Base-by-base conservation (phyloP, 1,140 invertebrate genomes). In the Drosophila trapezifrons region DNA sequence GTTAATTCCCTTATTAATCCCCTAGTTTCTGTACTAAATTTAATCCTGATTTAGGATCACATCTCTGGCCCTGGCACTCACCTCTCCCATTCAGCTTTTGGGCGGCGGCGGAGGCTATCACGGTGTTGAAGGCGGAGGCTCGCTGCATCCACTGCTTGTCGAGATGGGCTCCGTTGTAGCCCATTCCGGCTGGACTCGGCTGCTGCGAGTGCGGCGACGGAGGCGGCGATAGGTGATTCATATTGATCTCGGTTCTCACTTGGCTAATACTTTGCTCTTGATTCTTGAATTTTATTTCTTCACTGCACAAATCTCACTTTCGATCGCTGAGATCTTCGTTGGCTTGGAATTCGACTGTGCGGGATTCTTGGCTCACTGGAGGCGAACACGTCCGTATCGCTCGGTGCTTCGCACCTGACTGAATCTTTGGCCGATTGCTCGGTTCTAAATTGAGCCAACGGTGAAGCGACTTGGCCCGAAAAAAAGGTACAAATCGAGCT, bases 381-480 rank as follows among this genome's bases (percentile, higher is more conserved):
- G 79, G 79, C 82, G 76, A 64, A 87, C 86, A 91, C 90, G 90
- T 89, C 91, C 89, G 91, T 87, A 78, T 81, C 79, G 87, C 75
- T 90, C 82, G 91, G 91, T 92, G 91, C 91, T 91, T 92, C 80
- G 90, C 91, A 92, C 91, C 91, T 92, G 91, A 92, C 91, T 92
- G 91, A 92, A 92, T 91, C 83, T 91, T 90, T 78, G 49, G 67
- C 67, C 86, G 90, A 80, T 90, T 75, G 74, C 74, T 71, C 71
- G 58, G 80, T 90, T 90, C 90, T 90, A 83, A 90, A 90, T 87
- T 90, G 83, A 90, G 83, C 66, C 84, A 87, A 89, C 84, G 84
- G 85, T 89, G 84, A 89, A 87, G 84, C 76, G 85, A 64, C 64
- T 73, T 64, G 71, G 59, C 60, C 62, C 59, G 57, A 59, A 76